These are phyloP conservation scores for Galeruca laticollis DNA, from an alignment of 2,888 invertebrate species.

Conservation along the genomic window DNA sequence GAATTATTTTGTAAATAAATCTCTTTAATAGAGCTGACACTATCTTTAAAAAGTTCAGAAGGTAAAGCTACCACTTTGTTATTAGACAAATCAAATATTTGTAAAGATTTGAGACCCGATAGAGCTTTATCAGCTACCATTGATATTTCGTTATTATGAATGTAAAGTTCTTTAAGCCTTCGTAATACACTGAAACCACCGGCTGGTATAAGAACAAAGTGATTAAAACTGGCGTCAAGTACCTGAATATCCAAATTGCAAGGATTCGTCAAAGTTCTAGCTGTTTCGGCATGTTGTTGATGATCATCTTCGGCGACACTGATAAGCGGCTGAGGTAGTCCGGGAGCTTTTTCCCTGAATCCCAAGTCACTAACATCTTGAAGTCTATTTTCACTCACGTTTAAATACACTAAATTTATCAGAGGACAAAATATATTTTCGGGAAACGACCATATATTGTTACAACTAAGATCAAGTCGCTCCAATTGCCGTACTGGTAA, in stretches of 20 bases:
- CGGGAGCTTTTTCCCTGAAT: slow-evolving; percentile 78
- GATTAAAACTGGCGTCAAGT: slow-evolving; percentile 86
- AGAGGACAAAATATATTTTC: slow-evolving; percentile 87
- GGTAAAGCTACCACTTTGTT: slow-evolving; percentile 92
- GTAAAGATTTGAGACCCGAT: slow-evolving; percentile 82
- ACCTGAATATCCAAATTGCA: slow-evolving; percentile 86
- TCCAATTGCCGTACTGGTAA: slow-evolving; percentile 82
- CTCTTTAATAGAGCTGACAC: slow-evolving; percentile 84
- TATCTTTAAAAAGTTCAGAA: slow-evolving; percentile 85
- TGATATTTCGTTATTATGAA: slow-evolving; percentile 90
- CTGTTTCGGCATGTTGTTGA: slow-evolving; percentile 61
- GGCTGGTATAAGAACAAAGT: slow-evolving; percentile 85
- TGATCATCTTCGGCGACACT: slow-evolving; percentile 72
- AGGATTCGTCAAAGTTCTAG: slow-evolving; percentile 63
- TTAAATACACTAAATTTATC: slow-evolving; percentile 82
- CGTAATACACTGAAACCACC: slow-evolving; percentile 85
- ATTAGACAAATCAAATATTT: slow-evolving; percentile 88
- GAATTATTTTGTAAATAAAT: slow-evolving; percentile 93
- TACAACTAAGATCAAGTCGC: slow-evolving; percentile 85
- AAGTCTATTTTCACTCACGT: slow-evolving; percentile 88
- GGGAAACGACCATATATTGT: slow-evolving; percentile 91
- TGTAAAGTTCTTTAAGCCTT: slow-evolving; percentile 82
- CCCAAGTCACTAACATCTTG: slow-evolving; percentile 90
- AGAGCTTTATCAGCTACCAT: slow-evolving; percentile 89
- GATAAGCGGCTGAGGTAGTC: slow-evolving; percentile 74